A percentile compares a stretch with the other conserved stretches of the same genome.
Evolutionary conservation across 2,797 vertebrate genomes (phyloP).

Genomic region (Gobionotothen gibberifrons): DNA sequence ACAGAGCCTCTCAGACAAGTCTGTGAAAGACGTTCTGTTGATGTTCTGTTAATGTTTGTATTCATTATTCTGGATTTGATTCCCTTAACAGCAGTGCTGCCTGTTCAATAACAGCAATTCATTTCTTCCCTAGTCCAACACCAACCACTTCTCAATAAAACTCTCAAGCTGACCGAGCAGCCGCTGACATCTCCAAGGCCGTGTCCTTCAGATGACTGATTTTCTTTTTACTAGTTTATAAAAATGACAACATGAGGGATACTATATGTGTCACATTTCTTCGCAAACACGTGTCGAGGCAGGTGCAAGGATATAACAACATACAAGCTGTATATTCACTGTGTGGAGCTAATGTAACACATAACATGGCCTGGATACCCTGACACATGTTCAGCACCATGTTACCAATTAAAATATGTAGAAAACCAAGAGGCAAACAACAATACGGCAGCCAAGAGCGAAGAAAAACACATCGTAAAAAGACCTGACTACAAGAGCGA

Average conservation of each 20-base stretch:
- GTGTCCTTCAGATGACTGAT: slow-evolving; percentile 26
- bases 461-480: not conserved
- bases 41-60: slow-evolving; percentile 34
- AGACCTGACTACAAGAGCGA: not conserved
- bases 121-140: slow-evolving; percentile 21
- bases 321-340: slow-evolving; percentile 39
- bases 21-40: slow-evolving; percentile 29
- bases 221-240: slow-evolving; percentile 37
- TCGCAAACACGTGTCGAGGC: slow-evolving; percentile 33
- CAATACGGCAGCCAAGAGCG: not conserved
- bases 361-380: slow-evolving; percentile 63
- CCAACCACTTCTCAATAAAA: slow-evolving; percentile 38
- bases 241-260: slow-evolving; percentile 39
- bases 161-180: slow-evolving; percentile 12
- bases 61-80: slow-evolving; percentile 41
- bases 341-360: slow-evolving; percentile 58
- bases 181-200: slow-evolving; percentile 47
- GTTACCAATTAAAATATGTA: slow-evolving; percentile 44
- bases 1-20: not conserved
- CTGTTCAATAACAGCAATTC: slow-evolving; percentile 39
- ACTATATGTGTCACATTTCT: slow-evolving; percentile 21
- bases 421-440: slow-evolving; percentile 19
- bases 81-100: slow-evolving; percentile 21
- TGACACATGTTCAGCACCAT: slow-evolving; percentile 47
- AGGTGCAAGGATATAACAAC: slow-evolving; percentile 24